A percentile compares a stretch with the other conserved stretches of the same genome.
Evolutionary conservation across 92 coral and sea anemone species (phyloP).

Genomic region (Palythoa grandiflora): DNA sequence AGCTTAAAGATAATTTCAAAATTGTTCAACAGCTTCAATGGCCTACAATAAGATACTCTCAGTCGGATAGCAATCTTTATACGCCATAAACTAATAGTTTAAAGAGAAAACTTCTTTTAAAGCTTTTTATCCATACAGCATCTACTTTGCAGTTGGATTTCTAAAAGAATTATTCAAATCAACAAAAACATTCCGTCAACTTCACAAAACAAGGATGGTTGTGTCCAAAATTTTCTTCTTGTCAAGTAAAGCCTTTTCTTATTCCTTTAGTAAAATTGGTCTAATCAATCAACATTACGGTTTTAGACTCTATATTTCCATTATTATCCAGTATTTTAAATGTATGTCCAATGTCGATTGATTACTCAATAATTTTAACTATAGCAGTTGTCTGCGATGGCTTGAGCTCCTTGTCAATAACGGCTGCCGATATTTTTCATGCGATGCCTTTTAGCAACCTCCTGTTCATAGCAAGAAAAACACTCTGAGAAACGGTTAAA

Average conservation of each 20-base stretch:
- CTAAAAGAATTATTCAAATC: too few relatives aligned
- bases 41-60: neutral
- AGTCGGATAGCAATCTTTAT: neutral
- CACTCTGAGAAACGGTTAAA: neutral
- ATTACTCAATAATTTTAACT: neutral
- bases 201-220: too few relatives aligned
- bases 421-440: neutral
- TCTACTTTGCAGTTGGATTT: too few relatives aligned
- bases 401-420: neutral
- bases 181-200: too few relatives aligned
- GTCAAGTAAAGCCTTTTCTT: too few relatives aligned
- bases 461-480: conserved; percentile 8
- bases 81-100: neutral
- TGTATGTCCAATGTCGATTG: neutral
- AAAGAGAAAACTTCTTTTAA: too few relatives aligned
- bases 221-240: too few relatives aligned
- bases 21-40: conserved; percentile 29
- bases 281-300: too few relatives aligned
- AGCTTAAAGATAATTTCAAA: neutral
- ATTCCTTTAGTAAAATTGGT: too few relatives aligned
- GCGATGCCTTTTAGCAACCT: conserved; percentile 14
- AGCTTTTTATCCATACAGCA: too few relatives aligned
- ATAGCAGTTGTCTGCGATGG: neutral
- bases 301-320: too few relatives aligned
- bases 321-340: too few relatives aligned